Evolutionary conservation across 2,797 vertebrate species (phyloP), one percentile per base, ranked within the genome.

Genomic region (Coregonus suidteri): DNA sequence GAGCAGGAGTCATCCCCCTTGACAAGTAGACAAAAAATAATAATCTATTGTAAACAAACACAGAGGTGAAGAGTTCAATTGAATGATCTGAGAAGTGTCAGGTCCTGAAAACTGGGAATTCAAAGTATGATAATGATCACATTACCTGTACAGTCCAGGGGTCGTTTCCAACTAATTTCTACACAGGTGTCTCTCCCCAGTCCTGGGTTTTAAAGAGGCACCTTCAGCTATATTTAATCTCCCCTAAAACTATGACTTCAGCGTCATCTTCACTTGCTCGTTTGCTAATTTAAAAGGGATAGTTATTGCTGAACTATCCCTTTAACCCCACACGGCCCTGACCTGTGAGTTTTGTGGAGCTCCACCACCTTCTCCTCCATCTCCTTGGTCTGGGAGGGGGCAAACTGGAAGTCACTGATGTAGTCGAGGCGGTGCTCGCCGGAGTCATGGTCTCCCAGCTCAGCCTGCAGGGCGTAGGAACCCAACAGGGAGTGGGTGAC

Each of bases 311-410:
- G 59, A 25, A 25, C 6, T 20, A 7, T 25, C 59, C 20, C 25
- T 64, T 9, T 64, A 13, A 20, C 6, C 4, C 56, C 18, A 25
- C 20, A 25, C 7, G 7, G n/a, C 20, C 20, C 41, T 20, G 14
- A 99, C 98, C 97, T 97, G 93, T 98, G 97, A 65, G 96, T 95
- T 92, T 96, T 97, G 89, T 98, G 96, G 52, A 99, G 93, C 77
- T 99, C 97, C 71, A 96, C 90, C 87, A 99, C 95, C 84, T 98
- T 99, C 83, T 99, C 97, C 90, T 99, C 97, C 95, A 99, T 96
- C 91, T 99, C 98, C 90, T 95, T 97, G 77, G 95, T 97, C 86
- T 99, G 97, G 81, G 87, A 95, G 69, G 98, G 96, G 5, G 96
- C 95, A 87, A 98, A 97, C 4, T 93, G 95, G 87, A 97, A 95